Conservation (phyloP, 1,140 invertebrate genomes). For the Phenacoccus solenopsis region DNA sequence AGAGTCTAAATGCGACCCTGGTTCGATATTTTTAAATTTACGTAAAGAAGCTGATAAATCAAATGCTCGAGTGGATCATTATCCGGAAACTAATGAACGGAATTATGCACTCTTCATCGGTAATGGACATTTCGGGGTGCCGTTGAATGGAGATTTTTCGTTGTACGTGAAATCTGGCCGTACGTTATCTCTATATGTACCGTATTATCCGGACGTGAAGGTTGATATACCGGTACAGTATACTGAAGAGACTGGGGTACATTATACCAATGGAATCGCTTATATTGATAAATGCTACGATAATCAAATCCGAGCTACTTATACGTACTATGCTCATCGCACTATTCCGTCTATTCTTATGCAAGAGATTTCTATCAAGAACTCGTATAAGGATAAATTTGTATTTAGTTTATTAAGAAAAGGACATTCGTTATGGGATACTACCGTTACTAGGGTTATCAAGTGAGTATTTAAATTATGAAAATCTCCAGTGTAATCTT, state of each 20-base stretch:
- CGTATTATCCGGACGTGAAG: conserved; percentile 58
- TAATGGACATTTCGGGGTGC: conserved; percentile 59
- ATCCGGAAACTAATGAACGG: not conserved
- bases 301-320: conserved; percentile 49
- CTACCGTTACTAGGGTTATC: conserved; percentile 14
- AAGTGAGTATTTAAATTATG: conserved; percentile 6
- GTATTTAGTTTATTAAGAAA: conserved; percentile 4
- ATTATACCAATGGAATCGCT: conserved; percentile 53
- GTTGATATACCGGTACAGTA: conserved; percentile 37
- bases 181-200: conserved; percentile 53
- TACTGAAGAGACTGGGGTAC: conserved; percentile 47
- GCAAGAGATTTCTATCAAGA: conserved; percentile 64
- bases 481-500: not conserved
- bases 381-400: conserved; percentile 41
- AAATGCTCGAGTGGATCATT: not conserved
- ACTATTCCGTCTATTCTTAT: conserved; percentile 60
- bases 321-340: conserved; percentile 65
- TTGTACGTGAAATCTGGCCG: conserved; percentile 56
- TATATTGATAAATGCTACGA: conserved; percentile 51
- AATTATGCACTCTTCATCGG: conserved; percentile 45
- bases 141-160: conserved; percentile 46
- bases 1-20: not conserved
- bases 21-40: not conserved
- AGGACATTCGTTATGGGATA: conserved; percentile 19
- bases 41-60: not conserved